Percentiles rank a stretch among this genome's conserved stretches.
Evolutionary conservation across 2,888 invertebrate species (phyloP).

Genomic region (Drosophila anomalata): DNA sequence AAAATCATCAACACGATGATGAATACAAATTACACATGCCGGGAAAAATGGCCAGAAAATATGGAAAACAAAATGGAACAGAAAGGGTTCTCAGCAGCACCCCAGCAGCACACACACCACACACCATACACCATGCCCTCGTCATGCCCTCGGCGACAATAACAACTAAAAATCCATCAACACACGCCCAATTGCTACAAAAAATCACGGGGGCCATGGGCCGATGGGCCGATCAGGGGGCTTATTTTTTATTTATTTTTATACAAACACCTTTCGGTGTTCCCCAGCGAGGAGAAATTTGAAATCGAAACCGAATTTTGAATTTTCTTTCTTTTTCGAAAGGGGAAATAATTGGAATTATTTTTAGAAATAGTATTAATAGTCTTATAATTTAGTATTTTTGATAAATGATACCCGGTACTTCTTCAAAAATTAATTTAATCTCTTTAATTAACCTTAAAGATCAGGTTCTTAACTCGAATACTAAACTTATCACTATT

Average conservation of each 20-base stretch:
- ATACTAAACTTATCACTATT: no score
- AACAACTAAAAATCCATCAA: constrained; percentile 53
- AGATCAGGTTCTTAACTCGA: no score
- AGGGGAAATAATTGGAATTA: no score
- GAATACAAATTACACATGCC: constrained; percentile 38
- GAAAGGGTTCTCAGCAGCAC: constrained; percentile 5
- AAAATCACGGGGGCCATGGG: constrained; percentile 11
- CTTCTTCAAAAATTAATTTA: no score
- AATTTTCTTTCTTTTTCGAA: not conserved
- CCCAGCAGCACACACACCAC: no score
- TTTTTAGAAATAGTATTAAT: no score
- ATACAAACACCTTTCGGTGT: constrained; percentile 14
- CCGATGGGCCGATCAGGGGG: not conserved
- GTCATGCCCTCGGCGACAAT: constrained; percentile 5
- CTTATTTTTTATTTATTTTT: constrained; percentile 5
- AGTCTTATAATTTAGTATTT: no score
- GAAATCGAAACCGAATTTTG: not conserved
- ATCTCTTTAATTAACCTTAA: no score
- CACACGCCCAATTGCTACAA: constrained; percentile 14
- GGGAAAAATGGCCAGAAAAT: constrained; percentile 22
- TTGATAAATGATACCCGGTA: no score
- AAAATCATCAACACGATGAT: constrained; percentile 11
- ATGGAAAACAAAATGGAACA: constrained; percentile 32
- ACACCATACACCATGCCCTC: no score
- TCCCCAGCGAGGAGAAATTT: constrained; percentile 19